These are phyloP conservation scores for Peribatodes rhomboidaria DNA, from an alignment of 2,888 invertebrate species.

Conservation along the genomic window DNA sequence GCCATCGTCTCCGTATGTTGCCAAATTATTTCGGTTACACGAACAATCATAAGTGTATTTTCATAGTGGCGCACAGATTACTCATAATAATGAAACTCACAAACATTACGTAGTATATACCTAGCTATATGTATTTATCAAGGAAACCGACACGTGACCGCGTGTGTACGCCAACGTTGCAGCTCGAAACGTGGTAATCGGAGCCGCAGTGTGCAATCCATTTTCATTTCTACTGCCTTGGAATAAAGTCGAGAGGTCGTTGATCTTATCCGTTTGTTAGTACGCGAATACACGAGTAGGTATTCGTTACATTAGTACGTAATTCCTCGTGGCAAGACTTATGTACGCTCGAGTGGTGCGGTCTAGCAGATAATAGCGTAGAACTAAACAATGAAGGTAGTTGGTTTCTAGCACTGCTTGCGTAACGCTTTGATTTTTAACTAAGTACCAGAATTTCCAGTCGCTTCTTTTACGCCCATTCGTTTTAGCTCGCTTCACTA, in stretches of 20 bases:
- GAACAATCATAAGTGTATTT: conserved; percentile 8
- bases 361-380: conserved; percentile 23
- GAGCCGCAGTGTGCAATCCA: not conserved
- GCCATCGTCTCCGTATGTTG: not conserved
- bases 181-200: conserved; percentile 3
- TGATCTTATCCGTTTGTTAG: not conserved
- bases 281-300: conserved; percentile 9
- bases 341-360: conserved; percentile 18
- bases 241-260: conserved; percentile 10
- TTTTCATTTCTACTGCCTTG: conserved; percentile 13
- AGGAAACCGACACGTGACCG: conserved; percentile 29
- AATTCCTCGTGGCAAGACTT: conserved; percentile 25
- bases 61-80: conserved; percentile 20
- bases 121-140: conserved; percentile 21
- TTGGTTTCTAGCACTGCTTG: conserved; percentile 7
- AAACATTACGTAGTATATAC: conserved; percentile 10
- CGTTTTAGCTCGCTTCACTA: not conserved
- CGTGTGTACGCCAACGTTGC: conserved; percentile 11
- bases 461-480: no score
- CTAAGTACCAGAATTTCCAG: not conserved
- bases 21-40: conserved; percentile 13
- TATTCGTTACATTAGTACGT: conserved; percentile 11
- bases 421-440: conserved; percentile 6
- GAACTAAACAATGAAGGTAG: conserved; percentile 9
- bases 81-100: conserved; percentile 24